Conservation (phyloP, 2,113 vertebrate species). For the Pelodiscus sinensis region DNA sequence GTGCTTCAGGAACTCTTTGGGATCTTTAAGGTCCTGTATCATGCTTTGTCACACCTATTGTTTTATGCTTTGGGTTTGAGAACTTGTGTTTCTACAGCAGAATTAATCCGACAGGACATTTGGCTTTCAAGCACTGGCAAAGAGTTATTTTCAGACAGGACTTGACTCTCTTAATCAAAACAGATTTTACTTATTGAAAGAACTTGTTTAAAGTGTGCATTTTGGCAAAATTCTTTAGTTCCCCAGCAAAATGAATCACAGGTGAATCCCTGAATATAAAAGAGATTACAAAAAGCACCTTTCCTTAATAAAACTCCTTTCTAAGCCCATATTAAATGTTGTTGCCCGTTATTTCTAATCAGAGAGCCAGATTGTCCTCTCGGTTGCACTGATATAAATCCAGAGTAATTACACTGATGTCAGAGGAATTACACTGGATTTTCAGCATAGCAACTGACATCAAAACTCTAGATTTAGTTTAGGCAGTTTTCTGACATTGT, state of each 20-base stretch:
- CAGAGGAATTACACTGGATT: background rate
- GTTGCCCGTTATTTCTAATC: background rate
- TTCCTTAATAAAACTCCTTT: background rate
- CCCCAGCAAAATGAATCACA: background rate
- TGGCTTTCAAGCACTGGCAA: background rate
- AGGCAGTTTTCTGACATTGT: background rate
- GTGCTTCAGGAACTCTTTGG: background rate
- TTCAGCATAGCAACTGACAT: background rate
- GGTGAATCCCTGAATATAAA: background rate
- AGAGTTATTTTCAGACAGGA: background rate
- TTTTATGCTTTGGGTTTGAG: background rate
- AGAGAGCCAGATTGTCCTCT: background rate
- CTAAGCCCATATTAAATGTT: background rate
- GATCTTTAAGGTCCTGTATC: accelerated
- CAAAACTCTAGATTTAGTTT: background rate
- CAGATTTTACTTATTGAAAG: background rate
- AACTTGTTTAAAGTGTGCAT: background rate
- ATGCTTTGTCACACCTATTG: background rate
- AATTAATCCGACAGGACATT: too few relatives aligned
- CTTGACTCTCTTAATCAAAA: background rate
- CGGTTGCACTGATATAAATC: background rate
- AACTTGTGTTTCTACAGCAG: too few relatives aligned
- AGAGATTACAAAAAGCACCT: background rate
- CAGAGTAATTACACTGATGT: background rate
- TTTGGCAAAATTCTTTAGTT: background rate